Evolutionary conservation across 2,888 invertebrate genomes (phyloP).

Genomic region (Cryptus armator): DNA sequence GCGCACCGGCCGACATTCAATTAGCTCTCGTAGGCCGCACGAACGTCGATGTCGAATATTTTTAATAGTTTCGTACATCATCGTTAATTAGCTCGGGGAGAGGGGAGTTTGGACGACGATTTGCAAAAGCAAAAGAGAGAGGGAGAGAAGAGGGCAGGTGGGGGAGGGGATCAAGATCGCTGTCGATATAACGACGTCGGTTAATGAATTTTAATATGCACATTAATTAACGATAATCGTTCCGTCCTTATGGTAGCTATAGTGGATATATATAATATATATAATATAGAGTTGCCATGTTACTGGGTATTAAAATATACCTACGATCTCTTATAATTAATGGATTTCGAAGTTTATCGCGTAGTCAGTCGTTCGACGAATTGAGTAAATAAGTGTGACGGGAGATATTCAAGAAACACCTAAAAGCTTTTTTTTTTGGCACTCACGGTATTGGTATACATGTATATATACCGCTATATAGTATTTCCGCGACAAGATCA

Average conservation of each 20-base stretch:
- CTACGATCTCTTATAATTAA: slow-evolving; percentile 47
- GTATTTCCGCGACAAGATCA: slow-evolving; percentile 15
- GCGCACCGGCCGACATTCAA: slow-evolving; percentile 61
- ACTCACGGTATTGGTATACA: slow-evolving; percentile 15
- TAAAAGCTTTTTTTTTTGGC: slow-evolving; percentile 19
- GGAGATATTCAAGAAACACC: slow-evolving; percentile 12
- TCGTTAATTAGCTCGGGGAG: slow-evolving; percentile 70
- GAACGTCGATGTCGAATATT: slow-evolving; percentile 67
- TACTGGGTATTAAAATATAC: slow-evolving; percentile 28
- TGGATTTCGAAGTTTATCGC: slow-evolving; percentile 33
- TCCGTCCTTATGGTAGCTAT: slow-evolving; percentile 49
- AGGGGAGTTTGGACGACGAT: slow-evolving; percentile 27
- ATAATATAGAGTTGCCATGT: slow-evolving; percentile 31
- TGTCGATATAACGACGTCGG: slow-evolving; percentile 67
- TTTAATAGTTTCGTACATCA: slow-evolving; percentile 70
- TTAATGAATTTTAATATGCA: slow-evolving; percentile 73
- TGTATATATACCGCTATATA: not conserved
- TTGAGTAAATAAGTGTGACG: slow-evolving; percentile 49
- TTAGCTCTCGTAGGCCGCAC: slow-evolving; percentile 63
- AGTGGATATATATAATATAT: slow-evolving; percentile 30
- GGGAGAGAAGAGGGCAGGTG: slow-evolving; percentile 20
- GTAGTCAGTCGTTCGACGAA: slow-evolving; percentile 8
- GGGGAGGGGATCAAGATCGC: slow-evolving; percentile 69
- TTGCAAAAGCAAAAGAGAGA: slow-evolving; percentile 33
- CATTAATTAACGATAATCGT: slow-evolving; percentile 72